Conservation (phyloP, 2,888 invertebrate species). For the Yponomeuta plumbellus region DNA sequence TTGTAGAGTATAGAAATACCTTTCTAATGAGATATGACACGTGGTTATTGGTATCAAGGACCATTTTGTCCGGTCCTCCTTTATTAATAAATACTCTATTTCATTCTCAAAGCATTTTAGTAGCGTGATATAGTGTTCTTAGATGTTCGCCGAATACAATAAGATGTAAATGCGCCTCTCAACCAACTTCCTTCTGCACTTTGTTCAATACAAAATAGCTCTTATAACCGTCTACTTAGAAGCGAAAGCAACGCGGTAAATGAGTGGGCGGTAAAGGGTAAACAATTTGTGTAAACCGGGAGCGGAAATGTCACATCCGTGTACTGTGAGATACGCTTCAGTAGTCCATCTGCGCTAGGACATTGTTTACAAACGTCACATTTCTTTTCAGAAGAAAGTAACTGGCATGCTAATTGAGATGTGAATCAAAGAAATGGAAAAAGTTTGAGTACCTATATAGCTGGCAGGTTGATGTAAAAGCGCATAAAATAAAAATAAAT, state of each 20-base stretch:
- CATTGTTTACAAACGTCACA: background rate
- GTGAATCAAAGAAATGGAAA: background rate
- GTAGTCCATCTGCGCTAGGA: background rate
- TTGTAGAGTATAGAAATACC: too few relatives aligned
- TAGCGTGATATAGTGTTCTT: slow-evolving; percentile 61
- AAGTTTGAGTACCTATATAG: background rate
- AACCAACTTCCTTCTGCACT: background rate
- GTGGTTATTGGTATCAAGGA: too few relatives aligned
- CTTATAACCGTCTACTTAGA: background rate
- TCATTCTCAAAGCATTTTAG: slow-evolving; percentile 41
- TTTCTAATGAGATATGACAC: too few relatives aligned
- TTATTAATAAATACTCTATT: too few relatives aligned
- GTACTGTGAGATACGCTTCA: slow-evolving; percentile 3
- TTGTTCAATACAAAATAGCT: background rate
- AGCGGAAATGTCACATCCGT: slow-evolving; percentile 12
- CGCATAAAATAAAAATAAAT: background rate
- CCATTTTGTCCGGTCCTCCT: too few relatives aligned
- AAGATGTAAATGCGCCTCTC: slow-evolving; percentile 35
- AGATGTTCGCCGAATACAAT: slow-evolving; percentile 39
- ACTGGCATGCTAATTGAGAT: background rate
- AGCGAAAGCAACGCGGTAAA: background rate
- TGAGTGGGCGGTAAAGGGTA: background rate
- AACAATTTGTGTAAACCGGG: slow-evolving; percentile 3
- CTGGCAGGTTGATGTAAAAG: background rate
- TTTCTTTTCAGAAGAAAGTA: background rate